phyloP scores from a whole-genome alignment of 2,113 vertebrate species.

The Laterallus jamaicensis region DNA sequence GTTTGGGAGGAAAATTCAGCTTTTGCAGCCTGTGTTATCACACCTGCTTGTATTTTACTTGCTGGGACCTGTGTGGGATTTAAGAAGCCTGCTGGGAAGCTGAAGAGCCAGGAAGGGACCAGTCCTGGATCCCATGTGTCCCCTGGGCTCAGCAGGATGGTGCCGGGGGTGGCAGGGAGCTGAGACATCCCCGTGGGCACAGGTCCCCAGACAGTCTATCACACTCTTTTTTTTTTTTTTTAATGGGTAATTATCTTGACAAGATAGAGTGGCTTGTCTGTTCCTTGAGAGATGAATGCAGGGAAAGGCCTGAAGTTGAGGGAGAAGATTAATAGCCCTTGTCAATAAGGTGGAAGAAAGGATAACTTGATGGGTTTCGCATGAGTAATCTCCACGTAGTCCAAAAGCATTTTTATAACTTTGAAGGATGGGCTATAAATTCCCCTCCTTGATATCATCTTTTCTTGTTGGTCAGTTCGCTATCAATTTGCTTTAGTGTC shows the following conservation, averaged over 20 bases:
- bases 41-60: background rate
- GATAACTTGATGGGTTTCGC: constrained; percentile 56
- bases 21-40: background rate
- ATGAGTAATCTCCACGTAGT: constrained; percentile 49
- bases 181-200: background rate
- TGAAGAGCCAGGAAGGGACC: background rate
- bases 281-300: background rate
- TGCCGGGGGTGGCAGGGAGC: background rate
- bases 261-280: constrained; percentile 61
- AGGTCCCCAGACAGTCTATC: background rate
- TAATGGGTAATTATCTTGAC: constrained; percentile 65
- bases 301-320: constrained; percentile 25
- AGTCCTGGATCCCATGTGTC: background rate
- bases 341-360: constrained; percentile 67
- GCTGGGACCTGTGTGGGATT: background rate
- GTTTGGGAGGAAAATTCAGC: background rate
- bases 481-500: background rate
- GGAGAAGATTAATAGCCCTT: constrained; percentile 66
- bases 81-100: background rate
- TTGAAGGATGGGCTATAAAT: constrained; percentile 60
- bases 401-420: constrained; percentile 62
- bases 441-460: constrained; percentile 32
- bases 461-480: background rate
- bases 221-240: background rate
- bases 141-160: background rate